Base-by-base conservation (phyloP, 1,140 invertebrate species). In the Penaeus indicus region DNA sequence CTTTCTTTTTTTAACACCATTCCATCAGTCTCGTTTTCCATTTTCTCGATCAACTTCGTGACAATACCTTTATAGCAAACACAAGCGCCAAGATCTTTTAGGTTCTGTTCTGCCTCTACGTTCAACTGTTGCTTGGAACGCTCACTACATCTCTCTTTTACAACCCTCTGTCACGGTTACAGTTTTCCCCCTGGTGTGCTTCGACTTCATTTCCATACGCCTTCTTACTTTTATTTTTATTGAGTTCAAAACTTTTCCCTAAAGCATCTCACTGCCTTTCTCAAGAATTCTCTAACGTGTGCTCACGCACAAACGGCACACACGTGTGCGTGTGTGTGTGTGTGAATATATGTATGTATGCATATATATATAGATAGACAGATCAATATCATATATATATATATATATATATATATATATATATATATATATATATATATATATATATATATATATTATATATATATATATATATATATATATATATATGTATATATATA, bases 361-460 rank as follows among this genome's bases (percentile, higher is more conserved):
- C 27, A n/a, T 72, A 72, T 22, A 72, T 25, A 72, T 25, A 72
- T 25, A 72, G 13, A 69, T 69, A 69, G 13, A 69, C 21, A 69
- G 13, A 69, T 69, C 19, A 1, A 69, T 69, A 69, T 69, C 13
- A 25, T 13, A 25, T 25, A n/a, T 72, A 69, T 32, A n/a, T 69
- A 21, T n/a, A n/a, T 69, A 10, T n/a, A 21, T 69, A 19, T 69
- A 19, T 69, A 19, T 69, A 19, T 69, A 22, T 69, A n/a, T 72
- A n/a, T 72, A 72, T 72, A 72, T 72, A 72, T 72, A 72, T 72
- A n/a, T 72, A 72, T 72, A 72, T 72, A 72, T 72, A 72, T 72
- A 72, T 25, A 72, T 72, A 25, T 25, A 72, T 72, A 25, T 72
- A 72, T 72, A 72, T n/a, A 69, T 69, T 69, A 69, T 69, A 69